These are phyloP conservation scores for Zaprionus capensis DNA, from an alignment of 1,140 invertebrate species.

Conservation along the genomic window DNA sequence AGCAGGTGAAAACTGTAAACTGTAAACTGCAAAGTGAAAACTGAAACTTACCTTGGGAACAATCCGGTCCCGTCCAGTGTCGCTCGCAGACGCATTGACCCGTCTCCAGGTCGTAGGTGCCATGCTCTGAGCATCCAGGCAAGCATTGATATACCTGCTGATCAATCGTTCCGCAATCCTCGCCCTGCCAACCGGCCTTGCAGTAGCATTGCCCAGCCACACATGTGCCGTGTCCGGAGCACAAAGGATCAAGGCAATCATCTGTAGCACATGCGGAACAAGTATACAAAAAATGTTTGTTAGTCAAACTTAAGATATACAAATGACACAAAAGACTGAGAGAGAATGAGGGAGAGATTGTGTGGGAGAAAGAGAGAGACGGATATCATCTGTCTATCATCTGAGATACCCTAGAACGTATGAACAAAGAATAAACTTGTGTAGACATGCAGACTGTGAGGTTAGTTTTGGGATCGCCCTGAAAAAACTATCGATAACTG, in stretches of 20 bases:
- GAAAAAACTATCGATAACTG: no score
- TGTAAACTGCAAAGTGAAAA: not conserved
- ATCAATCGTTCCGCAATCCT: conserved; percentile 93
- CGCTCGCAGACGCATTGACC: conserved; percentile 94
- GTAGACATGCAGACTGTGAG: no score
- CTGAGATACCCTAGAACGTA: not conserved
- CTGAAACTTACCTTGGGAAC: conserved; percentile 90
- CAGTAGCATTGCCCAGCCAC: conserved; percentile 97
- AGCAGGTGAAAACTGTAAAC: not conserved
- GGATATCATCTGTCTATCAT: not conserved
- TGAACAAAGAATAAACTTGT: no score
- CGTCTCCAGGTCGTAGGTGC: conserved; percentile 94
- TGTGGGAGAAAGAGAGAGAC: not conserved
- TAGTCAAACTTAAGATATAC: conserved; percentile 41
- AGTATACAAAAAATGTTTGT: conserved; percentile 64
- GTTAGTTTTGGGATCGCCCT: no score
- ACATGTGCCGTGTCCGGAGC: conserved; percentile 96
- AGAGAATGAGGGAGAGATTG: not conserved
- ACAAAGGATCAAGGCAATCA: conserved; percentile 94
- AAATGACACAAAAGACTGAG: not conserved
- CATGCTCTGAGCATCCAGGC: conserved; percentile 95
- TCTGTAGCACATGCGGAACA: conserved; percentile 80
- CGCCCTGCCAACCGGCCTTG: conserved; percentile 97
- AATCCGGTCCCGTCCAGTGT: conserved; percentile 95
- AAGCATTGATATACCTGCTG: conserved; percentile 94